Percentiles rank a stretch among this genome's conserved stretches.
Conservation (phyloP, 2,113 vertebrate species). For the Neodon shergylaensis region DNA sequence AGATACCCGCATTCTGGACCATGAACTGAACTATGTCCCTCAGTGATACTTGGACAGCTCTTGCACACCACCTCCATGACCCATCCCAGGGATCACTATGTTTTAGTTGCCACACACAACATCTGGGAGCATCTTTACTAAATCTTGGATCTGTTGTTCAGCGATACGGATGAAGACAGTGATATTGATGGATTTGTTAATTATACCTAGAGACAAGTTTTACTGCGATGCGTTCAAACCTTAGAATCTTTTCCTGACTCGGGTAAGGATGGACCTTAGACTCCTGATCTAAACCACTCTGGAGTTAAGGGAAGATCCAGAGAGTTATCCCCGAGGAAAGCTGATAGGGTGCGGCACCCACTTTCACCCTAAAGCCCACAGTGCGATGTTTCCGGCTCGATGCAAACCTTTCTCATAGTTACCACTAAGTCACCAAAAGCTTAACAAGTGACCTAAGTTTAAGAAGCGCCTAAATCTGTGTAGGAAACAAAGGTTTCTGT, state of each 20-base stretch:
- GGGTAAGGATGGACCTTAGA: neutral
- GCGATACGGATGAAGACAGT: neutral
- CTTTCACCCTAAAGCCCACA: neutral
- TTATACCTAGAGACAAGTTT: neutral
- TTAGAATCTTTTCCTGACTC: neutral
- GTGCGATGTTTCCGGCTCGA: neutral
- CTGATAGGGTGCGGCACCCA: neutral
- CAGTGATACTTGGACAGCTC: neutral
- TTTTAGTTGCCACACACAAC: neutral
- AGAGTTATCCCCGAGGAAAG: neutral
- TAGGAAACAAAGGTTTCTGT: neutral
- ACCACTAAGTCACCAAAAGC: neutral
- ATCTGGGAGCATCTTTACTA: neutral
- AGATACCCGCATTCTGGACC: neutral
- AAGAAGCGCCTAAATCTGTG: neutral
- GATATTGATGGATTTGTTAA: neutral
- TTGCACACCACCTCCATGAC: neutral
- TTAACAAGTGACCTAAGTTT: neutral
- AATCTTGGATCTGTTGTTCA: constrained; percentile 10
- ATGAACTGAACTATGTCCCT: neutral
- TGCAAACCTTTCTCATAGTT: constrained; percentile 2
- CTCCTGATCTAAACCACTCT: neutral
- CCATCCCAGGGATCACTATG: neutral
- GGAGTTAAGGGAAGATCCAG: constrained; percentile 1
- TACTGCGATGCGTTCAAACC: neutral